Conservation (phyloP, 2,797 vertebrate species). For the Phrynocephalus guinanensis region DNA sequence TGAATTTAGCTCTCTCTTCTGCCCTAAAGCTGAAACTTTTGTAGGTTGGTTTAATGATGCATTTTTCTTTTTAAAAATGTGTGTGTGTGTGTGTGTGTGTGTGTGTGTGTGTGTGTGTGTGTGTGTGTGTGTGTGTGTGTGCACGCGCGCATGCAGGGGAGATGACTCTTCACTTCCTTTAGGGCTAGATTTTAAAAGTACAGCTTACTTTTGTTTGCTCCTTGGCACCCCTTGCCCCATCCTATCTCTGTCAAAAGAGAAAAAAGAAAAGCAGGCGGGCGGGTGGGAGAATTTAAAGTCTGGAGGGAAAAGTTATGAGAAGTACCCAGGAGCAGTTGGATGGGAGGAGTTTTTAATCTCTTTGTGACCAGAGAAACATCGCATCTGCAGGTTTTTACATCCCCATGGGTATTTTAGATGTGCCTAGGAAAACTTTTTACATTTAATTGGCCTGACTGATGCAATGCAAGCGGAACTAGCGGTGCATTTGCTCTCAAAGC, state of each 20-base stretch:
- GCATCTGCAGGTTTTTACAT: slow-evolving; percentile 46
- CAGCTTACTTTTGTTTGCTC: slow-evolving; percentile 22
- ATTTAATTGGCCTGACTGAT: slow-evolving; percentile 44
- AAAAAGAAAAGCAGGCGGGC: not conserved
- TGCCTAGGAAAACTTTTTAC: slow-evolving; percentile 53
- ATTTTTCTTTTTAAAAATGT: slow-evolving; percentile 45
- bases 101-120: too few species aligned
- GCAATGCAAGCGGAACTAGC: slow-evolving; percentile 45
- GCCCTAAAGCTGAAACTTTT: slow-evolving; percentile 58
- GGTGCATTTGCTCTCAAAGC: slow-evolving; percentile 36
- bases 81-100: too few species aligned
- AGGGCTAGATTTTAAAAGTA: slow-evolving; percentile 44
- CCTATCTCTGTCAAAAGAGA: not conserved
- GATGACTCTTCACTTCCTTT: slow-evolving; percentile 49
- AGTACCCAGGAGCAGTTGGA: slow-evolving; percentile 43
- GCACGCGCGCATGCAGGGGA: not conserved
- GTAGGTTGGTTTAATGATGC: slow-evolving; percentile 69
- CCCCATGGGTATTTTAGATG: slow-evolving; percentile 40
- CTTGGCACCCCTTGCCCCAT: not conserved
- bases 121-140: too few species aligned
- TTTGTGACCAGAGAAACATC: slow-evolving; percentile 51
- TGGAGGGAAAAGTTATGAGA: slow-evolving; percentile 48
- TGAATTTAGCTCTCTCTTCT: slow-evolving; percentile 60
- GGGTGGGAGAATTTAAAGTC: slow-evolving; percentile 8
- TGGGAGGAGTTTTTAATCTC: slow-evolving; percentile 30